Base-by-base conservation (phyloP, 2,888 invertebrate species). In the Cheilosia pagana region DNA sequence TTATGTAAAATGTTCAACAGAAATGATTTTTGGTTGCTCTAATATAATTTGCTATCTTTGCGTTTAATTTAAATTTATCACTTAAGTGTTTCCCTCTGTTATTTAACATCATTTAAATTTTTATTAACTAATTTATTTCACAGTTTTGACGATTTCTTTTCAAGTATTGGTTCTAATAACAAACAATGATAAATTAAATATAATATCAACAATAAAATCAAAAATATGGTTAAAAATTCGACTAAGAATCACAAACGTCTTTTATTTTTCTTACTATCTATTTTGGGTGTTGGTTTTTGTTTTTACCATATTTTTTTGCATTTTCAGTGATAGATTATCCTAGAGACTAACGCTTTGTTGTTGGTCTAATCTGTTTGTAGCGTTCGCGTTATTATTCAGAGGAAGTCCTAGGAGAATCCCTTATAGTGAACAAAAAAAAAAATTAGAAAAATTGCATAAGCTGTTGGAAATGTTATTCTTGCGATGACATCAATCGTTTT, bases 341-440 rank as follows among this genome's bases (percentile, higher is more conserved):
- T 82, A 82, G 76, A 43, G 76, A 62, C 65, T 85, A 79, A 53
- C 67, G 45, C 62, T 52, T 59, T 59, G 74, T 68, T 31, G 67
- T 77, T 72, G 74, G 53, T 53, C 74, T 86, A 86, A 71, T 88
- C 77, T 81, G 81, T 62, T 86, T 83, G 78, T 79, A 31, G 74
- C 78, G 72, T 75, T 77, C n/a, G 72, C 74, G 63, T 79, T 43
- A 75, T 28, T 62, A 63, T 75, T 78, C 62, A 63, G 72, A 86
- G 67, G 76, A 72, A 74, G 67, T 89, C 88, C 90, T 92, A 92
- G 89, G 92, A 92, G 90, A 95, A 96, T 93, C 96, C 96, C 93
- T 96, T 97, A 93, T 97, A 97, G 94, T 97, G 97, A 91, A 97
- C 96, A 94, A 98, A 98, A 94, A 98, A 98, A 94, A 97, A 98